phyloP scores from a whole-genome alignment of 2,888 invertebrate genomes.

The Campoplex nolae region DNA sequence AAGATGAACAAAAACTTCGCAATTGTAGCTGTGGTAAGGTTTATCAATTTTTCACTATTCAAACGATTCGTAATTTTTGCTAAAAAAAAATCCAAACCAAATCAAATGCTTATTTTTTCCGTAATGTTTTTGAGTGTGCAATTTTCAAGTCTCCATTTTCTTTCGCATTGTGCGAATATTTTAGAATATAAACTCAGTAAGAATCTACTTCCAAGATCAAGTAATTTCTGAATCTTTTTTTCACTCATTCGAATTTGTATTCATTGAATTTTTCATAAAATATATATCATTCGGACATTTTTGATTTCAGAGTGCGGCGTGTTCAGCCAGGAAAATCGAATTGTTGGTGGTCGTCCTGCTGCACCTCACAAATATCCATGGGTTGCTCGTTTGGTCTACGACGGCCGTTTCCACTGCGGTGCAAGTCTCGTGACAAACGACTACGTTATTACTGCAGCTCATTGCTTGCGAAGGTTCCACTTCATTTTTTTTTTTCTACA shows the following conservation, averaged over 20 bases:
- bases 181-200: not conserved
- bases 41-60: not conserved
- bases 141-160: not conserved
- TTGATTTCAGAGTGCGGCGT: constrained; percentile 90
- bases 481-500: not conserved
- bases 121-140: not conserved
- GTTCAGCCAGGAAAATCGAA: constrained; percentile 93
- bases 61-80: not conserved
- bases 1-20: constrained; percentile 86
- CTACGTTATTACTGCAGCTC: constrained; percentile 94
- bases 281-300: not conserved
- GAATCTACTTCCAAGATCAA: too few relatives aligned
- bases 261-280: not conserved
- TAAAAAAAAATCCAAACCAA: not conserved
- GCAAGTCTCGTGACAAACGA: constrained; percentile 93
- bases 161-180: not conserved
- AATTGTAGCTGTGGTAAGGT: constrained; percentile 91
- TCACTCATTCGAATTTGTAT: not conserved
- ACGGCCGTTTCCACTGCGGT: constrained; percentile 95
- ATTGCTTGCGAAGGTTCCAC: constrained; percentile 91
- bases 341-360: constrained; percentile 93
- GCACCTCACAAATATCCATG: constrained; percentile 94
- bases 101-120: not conserved
- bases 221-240: not conserved
- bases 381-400: constrained; percentile 94